Evolutionary conservation across 1,140 invertebrate species (phyloP).

Genomic region (Heliothis virescens): DNA sequence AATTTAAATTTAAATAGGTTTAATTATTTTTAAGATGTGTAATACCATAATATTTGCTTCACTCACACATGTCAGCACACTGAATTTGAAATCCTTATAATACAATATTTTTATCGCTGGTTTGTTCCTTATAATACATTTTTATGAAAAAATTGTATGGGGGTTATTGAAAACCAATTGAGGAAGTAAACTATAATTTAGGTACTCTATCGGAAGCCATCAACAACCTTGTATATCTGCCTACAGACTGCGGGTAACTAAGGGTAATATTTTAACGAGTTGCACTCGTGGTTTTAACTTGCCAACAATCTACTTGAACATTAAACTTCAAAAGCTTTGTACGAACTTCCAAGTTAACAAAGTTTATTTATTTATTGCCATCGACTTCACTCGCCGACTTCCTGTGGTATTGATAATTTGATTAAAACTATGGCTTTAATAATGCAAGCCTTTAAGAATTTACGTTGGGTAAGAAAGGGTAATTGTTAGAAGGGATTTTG

Average conservation of each 20-base stretch:
- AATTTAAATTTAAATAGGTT: too few relatives aligned
- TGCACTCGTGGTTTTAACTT: conserved; percentile 36
- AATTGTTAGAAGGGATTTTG: too few relatives aligned
- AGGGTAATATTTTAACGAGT: conserved; percentile 33
- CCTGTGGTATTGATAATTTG: conserved; percentile 14
- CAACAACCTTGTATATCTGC: background rate
- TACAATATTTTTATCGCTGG: too few relatives aligned
- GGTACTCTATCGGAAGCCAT: background rate
- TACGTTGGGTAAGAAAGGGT: background rate
- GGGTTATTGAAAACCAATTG: too few relatives aligned
- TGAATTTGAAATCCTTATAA: too few relatives aligned
- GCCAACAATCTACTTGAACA: conserved; percentile 12
- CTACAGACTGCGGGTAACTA: conserved; percentile 19
- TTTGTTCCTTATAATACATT: too few relatives aligned
- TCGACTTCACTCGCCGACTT: conserved; percentile 28
- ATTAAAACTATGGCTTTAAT: conserved; percentile 11
- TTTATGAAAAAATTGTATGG: too few relatives aligned
- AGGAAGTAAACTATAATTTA: too few relatives aligned
- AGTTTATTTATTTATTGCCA: conserved; percentile 40
- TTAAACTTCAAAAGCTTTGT: conserved; percentile 41
- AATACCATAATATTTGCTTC: too few relatives aligned
- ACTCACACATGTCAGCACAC: too few relatives aligned
- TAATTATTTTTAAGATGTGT: too few relatives aligned
- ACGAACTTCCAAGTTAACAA: conserved; percentile 8
- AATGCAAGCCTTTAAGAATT: background rate